phyloP scores from a whole-genome alignment of 2,113 vertebrate genomes.

The Gallinago paraguaiae region DNA sequence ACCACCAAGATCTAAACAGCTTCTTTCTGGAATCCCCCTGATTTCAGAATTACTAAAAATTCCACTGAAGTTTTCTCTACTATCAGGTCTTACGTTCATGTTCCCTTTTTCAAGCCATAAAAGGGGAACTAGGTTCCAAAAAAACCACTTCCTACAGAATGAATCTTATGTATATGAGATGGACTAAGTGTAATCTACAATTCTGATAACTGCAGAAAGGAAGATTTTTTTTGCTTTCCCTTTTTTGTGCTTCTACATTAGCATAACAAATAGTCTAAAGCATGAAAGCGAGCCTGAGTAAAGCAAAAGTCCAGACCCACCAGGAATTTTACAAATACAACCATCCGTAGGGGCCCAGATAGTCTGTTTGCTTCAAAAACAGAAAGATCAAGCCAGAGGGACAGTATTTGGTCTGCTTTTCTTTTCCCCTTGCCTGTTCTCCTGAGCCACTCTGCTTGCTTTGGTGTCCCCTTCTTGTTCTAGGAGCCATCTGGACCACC shows the following conservation, averaged over 20 bases:
- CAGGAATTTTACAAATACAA: background rate
- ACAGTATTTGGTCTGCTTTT: background rate
- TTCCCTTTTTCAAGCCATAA: background rate
- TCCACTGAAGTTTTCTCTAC: background rate
- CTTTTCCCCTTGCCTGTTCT: background rate
- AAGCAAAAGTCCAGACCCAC: background rate
- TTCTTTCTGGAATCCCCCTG: background rate
- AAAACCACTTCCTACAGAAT: background rate
- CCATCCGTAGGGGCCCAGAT: background rate
- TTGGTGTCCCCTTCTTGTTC: no score
- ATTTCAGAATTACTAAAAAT: background rate
- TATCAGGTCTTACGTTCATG: background rate
- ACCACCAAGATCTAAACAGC: background rate
- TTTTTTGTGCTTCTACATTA: background rate
- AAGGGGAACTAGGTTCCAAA: background rate
- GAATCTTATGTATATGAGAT: fast-evolving
- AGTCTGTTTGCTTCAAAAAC: background rate
- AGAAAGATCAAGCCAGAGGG: background rate
- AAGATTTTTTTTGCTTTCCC: background rate
- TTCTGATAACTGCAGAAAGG: background rate
- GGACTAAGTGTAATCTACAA: background rate
- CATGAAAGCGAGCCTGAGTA: background rate
- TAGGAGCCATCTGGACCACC: fast-evolving
- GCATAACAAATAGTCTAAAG: background rate
- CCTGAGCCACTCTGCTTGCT: background rate